phyloP scores from a whole-genome alignment of 2,888 invertebrate species.

The Dyspetes luteomarginatus region DNA sequence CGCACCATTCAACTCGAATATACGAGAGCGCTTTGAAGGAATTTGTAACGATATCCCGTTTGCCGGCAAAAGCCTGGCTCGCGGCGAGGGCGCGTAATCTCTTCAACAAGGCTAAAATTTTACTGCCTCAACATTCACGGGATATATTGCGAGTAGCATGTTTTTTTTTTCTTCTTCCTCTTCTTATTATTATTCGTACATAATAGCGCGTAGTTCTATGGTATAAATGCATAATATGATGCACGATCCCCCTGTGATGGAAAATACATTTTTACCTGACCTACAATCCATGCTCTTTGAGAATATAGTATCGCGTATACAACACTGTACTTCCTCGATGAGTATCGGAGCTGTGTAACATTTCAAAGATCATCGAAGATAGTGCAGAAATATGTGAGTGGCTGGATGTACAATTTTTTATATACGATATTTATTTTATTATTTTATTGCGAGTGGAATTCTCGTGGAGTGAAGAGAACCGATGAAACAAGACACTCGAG shows the following conservation, averaged over 20 bases:
- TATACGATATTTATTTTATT: neutral
- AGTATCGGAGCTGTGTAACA: neutral
- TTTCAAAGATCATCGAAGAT: slow-evolving; percentile 9
- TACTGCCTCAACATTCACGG: slow-evolving; percentile 2
- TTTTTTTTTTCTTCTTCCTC: no score
- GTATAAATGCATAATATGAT: slow-evolving; percentile 4
- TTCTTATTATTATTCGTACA: slow-evolving; percentile 19
- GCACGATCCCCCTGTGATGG: neutral
- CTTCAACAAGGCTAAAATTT: slow-evolving; percentile 4
- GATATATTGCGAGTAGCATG: neutral
- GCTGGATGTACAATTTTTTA: no score
- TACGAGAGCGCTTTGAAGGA: slow-evolving; percentile 71
- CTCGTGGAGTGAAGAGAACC: neutral
- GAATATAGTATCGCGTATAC: no score
- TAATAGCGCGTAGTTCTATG: slow-evolving; percentile 3
- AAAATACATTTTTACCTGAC: slow-evolving; percentile 8
- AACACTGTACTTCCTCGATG: neutral
- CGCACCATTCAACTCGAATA: slow-evolving; percentile 74
- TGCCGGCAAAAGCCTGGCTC: slow-evolving; percentile 70
- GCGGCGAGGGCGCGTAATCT: slow-evolving; percentile 43
- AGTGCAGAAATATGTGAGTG: neutral
- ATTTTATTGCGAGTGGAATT: neutral
- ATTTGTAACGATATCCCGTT: slow-evolving; percentile 81
- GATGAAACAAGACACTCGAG: no score
- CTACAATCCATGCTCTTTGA: neutral